Conservation (phyloP, 2,113 vertebrate genomes). For the Papio anubis region DNA sequence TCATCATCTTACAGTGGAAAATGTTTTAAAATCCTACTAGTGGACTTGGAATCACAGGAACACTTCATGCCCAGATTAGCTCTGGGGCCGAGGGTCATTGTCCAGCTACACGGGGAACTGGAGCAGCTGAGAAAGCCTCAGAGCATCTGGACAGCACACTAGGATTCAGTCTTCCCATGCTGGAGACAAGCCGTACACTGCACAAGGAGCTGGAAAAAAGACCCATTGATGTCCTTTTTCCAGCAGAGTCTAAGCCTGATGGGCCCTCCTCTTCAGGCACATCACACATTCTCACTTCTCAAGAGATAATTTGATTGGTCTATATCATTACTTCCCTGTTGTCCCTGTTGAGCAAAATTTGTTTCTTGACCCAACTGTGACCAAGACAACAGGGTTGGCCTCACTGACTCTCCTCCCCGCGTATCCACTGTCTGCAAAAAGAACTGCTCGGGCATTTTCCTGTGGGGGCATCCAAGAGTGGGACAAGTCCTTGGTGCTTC, state of each 20-base stretch:
- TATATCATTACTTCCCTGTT: neutral
- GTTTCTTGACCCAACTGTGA: neutral
- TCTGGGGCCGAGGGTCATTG: neutral
- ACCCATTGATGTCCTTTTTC: rapidly evolving
- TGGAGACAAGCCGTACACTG: too few species aligned
- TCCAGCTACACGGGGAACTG: too few species aligned
- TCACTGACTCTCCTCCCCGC: neutral
- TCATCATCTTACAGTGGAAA: neutral
- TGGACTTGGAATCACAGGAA: neutral
- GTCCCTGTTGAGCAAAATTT: neutral
- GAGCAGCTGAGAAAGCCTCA: neutral
- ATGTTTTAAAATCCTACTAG: neutral
- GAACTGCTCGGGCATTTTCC: neutral
- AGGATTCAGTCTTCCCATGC: neutral
- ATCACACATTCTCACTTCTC: neutral
- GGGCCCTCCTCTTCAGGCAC: neutral
- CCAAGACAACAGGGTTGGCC: neutral
- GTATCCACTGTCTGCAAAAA: neutral
- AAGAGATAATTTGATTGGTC: neutral
- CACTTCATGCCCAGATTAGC: neutral
- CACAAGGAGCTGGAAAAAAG: rapidly evolving
- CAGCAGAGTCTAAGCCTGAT: neutral
- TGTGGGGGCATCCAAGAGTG: neutral
- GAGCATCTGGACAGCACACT: neutral
- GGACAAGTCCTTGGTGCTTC: neutral